phyloP scores from a whole-genome alignment of 2,888 invertebrate species.

The Drosophila tripunctata region DNA sequence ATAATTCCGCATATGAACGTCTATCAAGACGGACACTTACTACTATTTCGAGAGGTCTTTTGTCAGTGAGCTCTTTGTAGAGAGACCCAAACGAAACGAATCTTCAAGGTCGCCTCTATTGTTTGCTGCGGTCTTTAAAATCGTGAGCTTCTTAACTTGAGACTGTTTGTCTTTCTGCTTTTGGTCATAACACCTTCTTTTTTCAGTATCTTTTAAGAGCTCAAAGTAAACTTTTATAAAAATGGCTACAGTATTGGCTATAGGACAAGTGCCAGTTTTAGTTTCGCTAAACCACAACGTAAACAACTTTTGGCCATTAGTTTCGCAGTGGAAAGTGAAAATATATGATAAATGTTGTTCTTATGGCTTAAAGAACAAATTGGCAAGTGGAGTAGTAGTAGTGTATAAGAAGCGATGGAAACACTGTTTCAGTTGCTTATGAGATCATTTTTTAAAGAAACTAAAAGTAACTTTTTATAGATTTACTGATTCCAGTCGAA shows the following conservation, averaged over 20 bases:
- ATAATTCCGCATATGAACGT: constrained; percentile 15
- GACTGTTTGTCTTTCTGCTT: constrained; percentile 55
- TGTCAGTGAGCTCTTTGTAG: constrained; percentile 9
- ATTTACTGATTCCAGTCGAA: neutral
- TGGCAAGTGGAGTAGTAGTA: neutral
- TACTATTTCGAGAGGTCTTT: constrained; percentile 32
- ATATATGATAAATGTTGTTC: constrained; percentile 14
- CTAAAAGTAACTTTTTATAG: neutral
- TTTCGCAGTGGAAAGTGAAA: constrained; percentile 52
- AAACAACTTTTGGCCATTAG: constrained; percentile 25
- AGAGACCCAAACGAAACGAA: constrained; percentile 45
- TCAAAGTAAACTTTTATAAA: constrained; percentile 17
- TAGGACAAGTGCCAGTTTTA: constrained; percentile 38
- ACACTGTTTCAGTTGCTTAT: neutral
- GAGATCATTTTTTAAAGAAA: constrained; percentile 27
- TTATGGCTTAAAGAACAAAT: constrained; percentile 13
- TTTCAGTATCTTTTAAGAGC: constrained; percentile 19
- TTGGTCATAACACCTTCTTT: constrained; percentile 37
- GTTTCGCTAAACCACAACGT: constrained; percentile 22
- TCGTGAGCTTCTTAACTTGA: constrained; percentile 74
- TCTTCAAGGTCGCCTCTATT: constrained; percentile 72
- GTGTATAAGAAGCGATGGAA: neutral
- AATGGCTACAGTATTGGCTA: constrained; percentile 20
- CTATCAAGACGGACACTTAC: neutral
- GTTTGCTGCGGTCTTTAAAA: constrained; percentile 44